phyloP scores from a whole-genome alignment of 2,797 vertebrate genomes.

The Gymnoscopelus braueri region DNA sequence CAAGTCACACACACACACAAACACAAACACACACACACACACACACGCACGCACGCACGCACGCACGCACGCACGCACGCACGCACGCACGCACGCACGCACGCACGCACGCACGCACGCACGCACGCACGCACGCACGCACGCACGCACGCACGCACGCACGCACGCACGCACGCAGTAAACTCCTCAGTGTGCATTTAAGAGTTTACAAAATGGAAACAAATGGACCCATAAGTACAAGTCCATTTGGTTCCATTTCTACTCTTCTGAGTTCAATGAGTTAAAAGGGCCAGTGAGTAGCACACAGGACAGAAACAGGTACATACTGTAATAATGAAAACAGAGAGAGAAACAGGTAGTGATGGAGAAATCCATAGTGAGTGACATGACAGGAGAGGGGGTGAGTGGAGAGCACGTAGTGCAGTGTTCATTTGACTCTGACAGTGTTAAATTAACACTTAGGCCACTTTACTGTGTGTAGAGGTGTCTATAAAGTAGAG shows the following conservation, averaged over 20 bases:
- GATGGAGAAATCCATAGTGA: conserved; percentile 54
- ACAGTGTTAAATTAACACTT: conserved; percentile 43
- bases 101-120: conserved; percentile 43
- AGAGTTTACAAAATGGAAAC: too few relatives aligned
- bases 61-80: conserved; percentile 55
- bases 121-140: too few relatives aligned
- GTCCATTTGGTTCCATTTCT: too few relatives aligned
- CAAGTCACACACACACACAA: conserved; percentile 38
- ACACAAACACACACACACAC: conserved; percentile 59
- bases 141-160: not conserved
- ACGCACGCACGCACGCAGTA: too few relatives aligned
- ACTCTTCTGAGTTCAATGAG: too few relatives aligned
- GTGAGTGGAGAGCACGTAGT: conserved; percentile 65
- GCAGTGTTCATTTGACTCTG: conserved; percentile 35
- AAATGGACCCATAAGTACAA: too few relatives aligned
- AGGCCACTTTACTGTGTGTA: too few relatives aligned
- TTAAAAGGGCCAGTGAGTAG: conserved; percentile 1
- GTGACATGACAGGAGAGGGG: conserved; percentile 60
- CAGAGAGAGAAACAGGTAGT: conserved; percentile 36
- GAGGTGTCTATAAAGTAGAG: too few relatives aligned
- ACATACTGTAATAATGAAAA: too few relatives aligned
- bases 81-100: conserved; percentile 33
- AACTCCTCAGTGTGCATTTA: conserved; percentile 6
- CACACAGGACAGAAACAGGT: too few relatives aligned
- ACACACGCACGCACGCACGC: conserved; percentile 40